These are phyloP conservation scores for Calidris pugnax DNA, from an alignment of 2,113 vertebrate species.

Conservation along the genomic window DNA sequence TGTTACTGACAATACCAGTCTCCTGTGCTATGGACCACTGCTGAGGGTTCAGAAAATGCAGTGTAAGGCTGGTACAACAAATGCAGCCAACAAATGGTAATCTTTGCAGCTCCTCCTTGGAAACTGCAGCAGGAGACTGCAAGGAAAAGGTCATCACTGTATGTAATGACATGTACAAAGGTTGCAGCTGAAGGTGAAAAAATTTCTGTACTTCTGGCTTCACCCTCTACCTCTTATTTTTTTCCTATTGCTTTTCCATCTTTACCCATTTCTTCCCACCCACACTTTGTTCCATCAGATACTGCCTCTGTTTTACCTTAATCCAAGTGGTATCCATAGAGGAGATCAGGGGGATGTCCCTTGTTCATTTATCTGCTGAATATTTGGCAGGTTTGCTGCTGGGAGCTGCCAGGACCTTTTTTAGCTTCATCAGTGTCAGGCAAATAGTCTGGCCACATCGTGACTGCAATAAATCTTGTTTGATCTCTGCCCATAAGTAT, in stretches of 20 bases:
- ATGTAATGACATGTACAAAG: background rate
- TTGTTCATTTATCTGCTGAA: background rate
- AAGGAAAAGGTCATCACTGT: background rate
- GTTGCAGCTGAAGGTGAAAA: background rate
- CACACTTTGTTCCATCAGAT: background rate
- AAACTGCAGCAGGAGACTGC: background rate
- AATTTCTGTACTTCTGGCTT: background rate
- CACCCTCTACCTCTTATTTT: background rate
- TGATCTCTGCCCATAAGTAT: background rate
- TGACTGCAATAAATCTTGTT: background rate
- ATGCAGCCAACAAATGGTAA: background rate
- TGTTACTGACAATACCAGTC: accelerated
- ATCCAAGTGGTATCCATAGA: background rate
- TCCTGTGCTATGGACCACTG: background rate
- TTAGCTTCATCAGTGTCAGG: background rate
- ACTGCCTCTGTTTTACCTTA: background rate
- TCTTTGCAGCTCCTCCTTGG: background rate
- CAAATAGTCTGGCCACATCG: background rate
- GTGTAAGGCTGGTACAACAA: background rate
- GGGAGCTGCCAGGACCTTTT: background rate
- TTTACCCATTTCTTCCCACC: background rate
- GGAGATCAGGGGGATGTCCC: background rate
- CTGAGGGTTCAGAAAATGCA: background rate
- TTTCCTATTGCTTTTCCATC: background rate
- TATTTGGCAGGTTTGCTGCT: background rate